phyloP scores from a whole-genome alignment of 2,113 vertebrate genomes.

The Oriolus oriolus region DNA sequence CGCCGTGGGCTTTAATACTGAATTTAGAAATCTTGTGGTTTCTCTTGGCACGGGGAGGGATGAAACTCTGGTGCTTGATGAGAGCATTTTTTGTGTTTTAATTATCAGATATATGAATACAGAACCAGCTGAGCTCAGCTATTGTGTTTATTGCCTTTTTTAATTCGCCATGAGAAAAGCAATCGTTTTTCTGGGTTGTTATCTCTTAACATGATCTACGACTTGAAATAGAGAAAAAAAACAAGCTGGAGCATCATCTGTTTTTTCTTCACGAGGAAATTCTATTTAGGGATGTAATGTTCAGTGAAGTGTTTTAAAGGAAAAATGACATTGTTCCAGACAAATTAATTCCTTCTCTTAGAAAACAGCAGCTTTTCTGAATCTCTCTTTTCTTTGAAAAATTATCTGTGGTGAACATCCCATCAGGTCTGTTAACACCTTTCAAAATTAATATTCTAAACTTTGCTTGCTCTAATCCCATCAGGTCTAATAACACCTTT shows the following conservation, averaged over 20 bases:
- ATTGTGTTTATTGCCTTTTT: not conserved
- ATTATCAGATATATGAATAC: not conserved
- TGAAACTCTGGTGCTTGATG: not conserved
- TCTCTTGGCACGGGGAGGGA: not conserved
- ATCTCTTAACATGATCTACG: not conserved
- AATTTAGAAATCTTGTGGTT: slow-evolving; percentile 33
- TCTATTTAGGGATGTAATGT: not conserved
- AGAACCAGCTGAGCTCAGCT: not conserved
- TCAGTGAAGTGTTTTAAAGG: not conserved
- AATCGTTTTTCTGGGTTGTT: not conserved
- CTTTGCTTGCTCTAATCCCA: not conserved
- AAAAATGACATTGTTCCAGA: not conserved
- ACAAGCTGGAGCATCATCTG: not conserved
- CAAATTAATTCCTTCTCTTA: not conserved
- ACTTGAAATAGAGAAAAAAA: not conserved
- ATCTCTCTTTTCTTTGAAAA: not conserved
- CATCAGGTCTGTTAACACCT: not conserved
- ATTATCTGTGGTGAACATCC: not conserved
- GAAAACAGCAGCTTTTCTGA: not conserved
- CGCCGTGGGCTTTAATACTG: not conserved
- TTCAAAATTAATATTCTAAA: not conserved
- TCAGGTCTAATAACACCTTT: not conserved
- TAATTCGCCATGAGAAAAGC: not conserved
- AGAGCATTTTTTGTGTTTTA: not conserved
- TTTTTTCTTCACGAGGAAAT: not conserved